A percentile compares a stretch with the other conserved stretches of the same genome.
These are phyloP conservation scores for Uropsilus gracilis DNA, from an alignment of 2,113 vertebrate species.

Conservation along the genomic window DNA sequence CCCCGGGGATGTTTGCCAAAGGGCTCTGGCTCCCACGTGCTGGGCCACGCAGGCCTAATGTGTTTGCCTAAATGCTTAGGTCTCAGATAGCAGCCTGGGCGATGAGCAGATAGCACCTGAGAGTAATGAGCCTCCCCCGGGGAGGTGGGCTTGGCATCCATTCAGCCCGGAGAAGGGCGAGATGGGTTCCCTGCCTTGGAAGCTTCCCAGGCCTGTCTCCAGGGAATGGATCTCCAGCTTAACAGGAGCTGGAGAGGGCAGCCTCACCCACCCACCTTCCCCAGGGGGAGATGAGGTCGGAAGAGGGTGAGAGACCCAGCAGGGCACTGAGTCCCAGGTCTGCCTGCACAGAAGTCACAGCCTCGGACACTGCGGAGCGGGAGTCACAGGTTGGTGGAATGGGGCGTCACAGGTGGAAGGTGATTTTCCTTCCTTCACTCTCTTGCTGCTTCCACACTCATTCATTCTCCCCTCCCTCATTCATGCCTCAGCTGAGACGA, in stretches of 20 bases:
- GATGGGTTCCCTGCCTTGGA: neutral
- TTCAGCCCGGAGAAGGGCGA: neutral
- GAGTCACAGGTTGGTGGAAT: neutral
- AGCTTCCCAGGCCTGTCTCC: neutral
- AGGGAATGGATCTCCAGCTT: too few species aligned
- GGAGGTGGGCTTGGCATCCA: neutral
- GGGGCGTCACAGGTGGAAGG: too few species aligned
- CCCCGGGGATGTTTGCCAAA: constrained; percentile 47
- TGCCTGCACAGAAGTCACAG: neutral
- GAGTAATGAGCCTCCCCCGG: constrained; percentile 22
- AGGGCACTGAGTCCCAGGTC: neutral
- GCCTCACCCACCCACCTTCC: too few species aligned
- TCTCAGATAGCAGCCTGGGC: constrained; percentile 53
- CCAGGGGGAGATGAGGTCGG: neutral
- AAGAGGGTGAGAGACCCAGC: neutral
- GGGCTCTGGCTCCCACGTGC: neutral
- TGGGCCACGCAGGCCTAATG: constrained; percentile 43
- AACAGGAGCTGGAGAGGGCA: neutral
- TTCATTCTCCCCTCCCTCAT: neutral
- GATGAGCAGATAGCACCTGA: constrained; percentile 32
- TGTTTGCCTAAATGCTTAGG: constrained; percentile 60
- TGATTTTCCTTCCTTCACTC: neutral
- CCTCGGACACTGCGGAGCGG: accelerated
- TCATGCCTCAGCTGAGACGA: neutral
- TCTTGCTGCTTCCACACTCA: neutral